Evolutionary conservation across 2,113 vertebrate species (phyloP).

Genomic region (Cinclus mexicanus): DNA sequence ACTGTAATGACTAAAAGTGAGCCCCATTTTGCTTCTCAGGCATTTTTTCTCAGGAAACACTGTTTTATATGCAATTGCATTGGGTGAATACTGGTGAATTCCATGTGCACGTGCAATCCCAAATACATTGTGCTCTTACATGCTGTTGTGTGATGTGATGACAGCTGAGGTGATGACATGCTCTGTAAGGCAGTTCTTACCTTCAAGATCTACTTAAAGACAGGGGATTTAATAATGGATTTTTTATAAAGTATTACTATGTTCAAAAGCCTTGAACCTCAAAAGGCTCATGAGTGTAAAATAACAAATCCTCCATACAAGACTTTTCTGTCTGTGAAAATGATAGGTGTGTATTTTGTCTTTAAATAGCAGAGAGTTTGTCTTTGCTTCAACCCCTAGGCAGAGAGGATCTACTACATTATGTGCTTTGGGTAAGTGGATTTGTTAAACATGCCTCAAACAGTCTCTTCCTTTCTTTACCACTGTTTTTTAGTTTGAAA

Average conservation of each 20-base stretch:
- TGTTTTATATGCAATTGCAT: background rate
- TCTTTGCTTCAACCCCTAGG: background rate
- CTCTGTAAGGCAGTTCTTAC: background rate
- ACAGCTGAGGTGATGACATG: background rate
- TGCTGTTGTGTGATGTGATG: background rate
- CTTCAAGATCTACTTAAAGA: background rate
- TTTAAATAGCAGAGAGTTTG: background rate
- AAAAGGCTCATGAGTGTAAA: background rate
- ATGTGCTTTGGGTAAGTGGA: background rate
- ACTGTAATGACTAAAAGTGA: background rate
- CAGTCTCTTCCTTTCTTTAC: background rate
- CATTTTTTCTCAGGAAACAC: background rate
- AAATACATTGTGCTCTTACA: background rate
- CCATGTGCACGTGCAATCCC: background rate
- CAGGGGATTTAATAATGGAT: background rate
- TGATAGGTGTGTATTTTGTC: background rate
- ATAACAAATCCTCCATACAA: background rate
- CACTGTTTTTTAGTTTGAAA: too few relatives aligned
- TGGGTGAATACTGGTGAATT: background rate
- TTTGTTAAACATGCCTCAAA: background rate
- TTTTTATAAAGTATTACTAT: background rate
- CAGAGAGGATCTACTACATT: background rate
- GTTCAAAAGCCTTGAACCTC: background rate
- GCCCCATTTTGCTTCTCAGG: background rate
- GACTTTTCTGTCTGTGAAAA: background rate